Evolutionary conservation across 2,113 vertebrate genomes (phyloP), one percentile per base, ranked within the genome.

Genomic region (Callaeas wilsoni): DNA sequence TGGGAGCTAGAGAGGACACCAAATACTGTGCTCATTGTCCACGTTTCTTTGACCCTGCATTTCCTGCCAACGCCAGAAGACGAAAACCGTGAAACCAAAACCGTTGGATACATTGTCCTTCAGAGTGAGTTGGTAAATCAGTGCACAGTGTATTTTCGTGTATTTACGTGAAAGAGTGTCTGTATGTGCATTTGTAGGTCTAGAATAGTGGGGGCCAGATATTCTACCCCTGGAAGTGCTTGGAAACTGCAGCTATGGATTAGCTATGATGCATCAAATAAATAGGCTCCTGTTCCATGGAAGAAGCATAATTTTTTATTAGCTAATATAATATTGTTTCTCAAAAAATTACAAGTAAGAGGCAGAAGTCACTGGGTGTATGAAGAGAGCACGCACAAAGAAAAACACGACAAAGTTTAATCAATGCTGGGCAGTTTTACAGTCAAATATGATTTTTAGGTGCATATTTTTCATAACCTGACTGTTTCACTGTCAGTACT

Each of bases 131-230:
- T 42, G 63, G 27, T 21, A 65, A 77, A 52, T 15, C 6, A 69
- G 14, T 9, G 12, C 17, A 29, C 3, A 26, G 63, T 10, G 16
- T 1, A 19, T 64, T 81, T 53, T 10, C 55, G 14, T 47, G 23
- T 26, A 3, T 13, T 5, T 2, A 4, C 2, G 2, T 52, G 23
- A 35, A 82, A 55, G 21, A 27, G 11, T 19, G 8, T 9, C 3
- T 33, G 3, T 39, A n/a, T 18, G 10, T 29, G 7, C 13, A 6
- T 56, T 63, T 68, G 10, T 39, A 57, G 41, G 76, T 49, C 42
- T 55, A 35, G 69, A 84, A 10, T 3, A 70, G 5, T 11, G 33
- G 68, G 84, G 39, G 6, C 39, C 37, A 46, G 52, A 12, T 50
- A 71, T 49, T 81, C 29, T 47, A 44, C 5, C 8, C 30, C n/a